Evolutionary conservation across 1,140 invertebrate species (phyloP).

Genomic region (Drosophila melanica): DNA sequence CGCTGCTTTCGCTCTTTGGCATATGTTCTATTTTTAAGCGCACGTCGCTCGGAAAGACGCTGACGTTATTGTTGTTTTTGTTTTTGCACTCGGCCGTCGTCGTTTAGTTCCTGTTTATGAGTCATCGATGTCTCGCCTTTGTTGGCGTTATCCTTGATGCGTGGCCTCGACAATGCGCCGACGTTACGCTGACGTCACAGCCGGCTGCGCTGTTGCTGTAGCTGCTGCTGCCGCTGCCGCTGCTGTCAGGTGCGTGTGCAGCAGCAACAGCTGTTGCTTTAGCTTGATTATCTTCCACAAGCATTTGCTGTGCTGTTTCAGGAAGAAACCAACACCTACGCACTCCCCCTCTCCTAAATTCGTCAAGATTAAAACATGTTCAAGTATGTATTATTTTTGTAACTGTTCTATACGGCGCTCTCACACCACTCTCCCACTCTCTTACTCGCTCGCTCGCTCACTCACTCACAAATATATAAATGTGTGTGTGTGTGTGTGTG

Average conservation of each 20-base stretch:
- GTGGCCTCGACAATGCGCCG: conserved; percentile 59
- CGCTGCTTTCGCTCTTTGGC: conserved; percentile 51
- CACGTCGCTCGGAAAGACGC: conserved; percentile 36
- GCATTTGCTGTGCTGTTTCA: conserved; percentile 20
- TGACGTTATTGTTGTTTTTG: conserved; percentile 44
- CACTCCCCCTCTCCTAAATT: conserved; percentile 13
- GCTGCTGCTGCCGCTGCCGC: conserved; percentile 57
- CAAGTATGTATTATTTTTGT: conserved; percentile 70
- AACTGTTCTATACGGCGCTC: conserved; percentile 43
- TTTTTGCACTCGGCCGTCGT: conserved; percentile 33
- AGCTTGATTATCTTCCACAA: conserved; percentile 26
- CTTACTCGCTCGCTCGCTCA: conserved; percentile 7
- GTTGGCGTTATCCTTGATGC: conserved; percentile 69
- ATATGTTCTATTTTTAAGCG: conserved; percentile 78
- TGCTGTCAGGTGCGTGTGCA: conserved; percentile 66
- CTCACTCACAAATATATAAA: too few species aligned
- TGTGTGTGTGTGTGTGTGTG: conserved; percentile 20
- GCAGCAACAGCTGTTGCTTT: conserved; percentile 71
- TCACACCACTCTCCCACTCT: conserved; percentile 10
- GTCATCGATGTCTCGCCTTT: conserved; percentile 57
- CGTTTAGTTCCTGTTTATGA: conserved; percentile 68
- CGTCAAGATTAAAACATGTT: conserved; percentile 34
- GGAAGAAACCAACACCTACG: conserved; percentile 29
- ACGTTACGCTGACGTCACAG: conserved; percentile 35
- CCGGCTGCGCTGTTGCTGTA: conserved; percentile 1